Evolutionary conservation across 92 coral and sea anemone species (phyloP), one percentile per base, ranked within the genome.

Genomic region (Hydrozoanthus gracilis): DNA sequence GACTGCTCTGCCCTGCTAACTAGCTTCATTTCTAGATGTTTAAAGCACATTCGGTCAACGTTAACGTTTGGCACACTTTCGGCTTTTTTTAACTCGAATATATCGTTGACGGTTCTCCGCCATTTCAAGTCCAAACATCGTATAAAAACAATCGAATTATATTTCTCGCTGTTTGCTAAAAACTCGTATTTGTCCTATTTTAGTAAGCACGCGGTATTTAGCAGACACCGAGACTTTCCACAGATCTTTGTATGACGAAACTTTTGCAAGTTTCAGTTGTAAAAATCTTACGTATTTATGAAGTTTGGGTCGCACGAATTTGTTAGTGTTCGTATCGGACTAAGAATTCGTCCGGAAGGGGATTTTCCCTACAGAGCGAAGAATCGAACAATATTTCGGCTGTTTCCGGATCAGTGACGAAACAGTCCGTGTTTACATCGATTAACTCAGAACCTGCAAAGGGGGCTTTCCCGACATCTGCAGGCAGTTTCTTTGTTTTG

Each of bases 71-170:
- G 39, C 39, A 27, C 39, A 27, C 39, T 27, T 27, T 27, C 39
- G 39, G 39, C 39, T 54, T 54, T 54, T 54, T 54, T 54, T 54
- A 54, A 54, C 2, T 58, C 65, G 65, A 58, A 58, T 58, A 2
- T 58, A 58, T 58, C 65, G 65, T 58, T 58, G 65, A 4, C 65
- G 65, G 65, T 58, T 58, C 65, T 58, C 65, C 65, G 65, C 65
- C 65, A 58, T 58, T 58, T 58, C 65, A 58, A 58, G 65, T 58
- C 65, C 65, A 58, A 58, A 58, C 65, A 58, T 58, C 65, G 65
- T 58, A 58, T 58, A 58, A 58, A 58, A 58, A 58, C 65, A 58
- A 58, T 58, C 65, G 65, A 58, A 58, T 58, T 58, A 58, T 58
- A 58, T 58, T 2, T 58, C 65, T 27, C 65, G 65, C 65, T 58